Conservation (phyloP, 2,113 vertebrate genomes). For the Melanerpes formicivorus region DNA sequence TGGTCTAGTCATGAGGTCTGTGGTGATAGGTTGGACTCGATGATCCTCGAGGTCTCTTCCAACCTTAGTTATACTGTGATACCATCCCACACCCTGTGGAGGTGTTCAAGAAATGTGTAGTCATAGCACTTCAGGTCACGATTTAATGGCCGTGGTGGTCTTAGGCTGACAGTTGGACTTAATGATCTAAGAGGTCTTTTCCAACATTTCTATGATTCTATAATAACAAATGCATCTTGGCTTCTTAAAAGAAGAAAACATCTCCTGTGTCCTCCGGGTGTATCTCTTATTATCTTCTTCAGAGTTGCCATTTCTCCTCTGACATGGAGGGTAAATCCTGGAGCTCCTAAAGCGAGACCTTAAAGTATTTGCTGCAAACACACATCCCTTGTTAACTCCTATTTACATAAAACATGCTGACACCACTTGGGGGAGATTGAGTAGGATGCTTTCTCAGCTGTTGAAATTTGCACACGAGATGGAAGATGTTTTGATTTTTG, state of each 20-base stretch:
- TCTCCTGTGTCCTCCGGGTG: accelerated
- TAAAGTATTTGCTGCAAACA: background rate
- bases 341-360: background rate
- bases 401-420: slow-evolving; percentile 58
- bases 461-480: slow-evolving; percentile 51
- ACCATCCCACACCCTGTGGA: no score
- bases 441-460: slow-evolving; percentile 61
- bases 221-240: no score
- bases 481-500: slow-evolving; percentile 59
- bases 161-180: no score
- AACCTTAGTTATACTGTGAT: no score
- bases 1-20: no score
- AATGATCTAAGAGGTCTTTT: no score
- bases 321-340: background rate
- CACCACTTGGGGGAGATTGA: slow-evolving; percentile 29
- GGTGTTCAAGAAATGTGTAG: no score
- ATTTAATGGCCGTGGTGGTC: no score
- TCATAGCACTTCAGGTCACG: no score
- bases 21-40: no score
- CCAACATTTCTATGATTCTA: no score
- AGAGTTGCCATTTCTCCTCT: background rate
- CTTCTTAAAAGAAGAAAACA: background rate
- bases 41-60: no score
- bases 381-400: background rate
- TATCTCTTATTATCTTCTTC: background rate